Conservation (phyloP, 2,113 vertebrate species). For the Pogona vitticeps region DNA sequence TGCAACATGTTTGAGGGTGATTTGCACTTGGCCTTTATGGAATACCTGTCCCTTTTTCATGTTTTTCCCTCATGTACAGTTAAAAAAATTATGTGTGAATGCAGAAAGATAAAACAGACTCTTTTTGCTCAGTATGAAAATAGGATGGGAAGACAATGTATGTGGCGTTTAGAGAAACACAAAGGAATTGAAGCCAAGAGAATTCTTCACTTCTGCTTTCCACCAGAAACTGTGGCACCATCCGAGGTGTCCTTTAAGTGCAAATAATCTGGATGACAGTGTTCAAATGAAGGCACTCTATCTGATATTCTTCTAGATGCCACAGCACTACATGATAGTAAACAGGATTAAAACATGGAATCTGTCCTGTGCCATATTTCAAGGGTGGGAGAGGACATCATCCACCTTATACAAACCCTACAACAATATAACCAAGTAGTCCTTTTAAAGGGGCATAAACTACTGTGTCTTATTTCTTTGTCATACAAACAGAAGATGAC, state of each 20-base stretch:
- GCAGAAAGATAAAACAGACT: no score
- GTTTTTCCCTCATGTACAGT: background rate
- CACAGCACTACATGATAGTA: conserved; percentile 53
- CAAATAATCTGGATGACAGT: conserved; percentile 60
- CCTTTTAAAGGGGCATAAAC: conserved; percentile 65
- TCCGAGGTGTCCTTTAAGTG: conserved; percentile 51
- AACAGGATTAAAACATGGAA: conserved; percentile 60
- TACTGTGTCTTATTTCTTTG: conserved; percentile 74
- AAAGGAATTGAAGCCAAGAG: no score
- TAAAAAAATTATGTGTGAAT: no score
- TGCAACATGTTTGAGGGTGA: no score
- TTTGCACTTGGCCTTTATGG: no score
- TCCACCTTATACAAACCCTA: conserved; percentile 58
- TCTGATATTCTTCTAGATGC: conserved; percentile 59
- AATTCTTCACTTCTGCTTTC: no score
- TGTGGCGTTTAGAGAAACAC: no score
- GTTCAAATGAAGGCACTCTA: conserved; percentile 69
- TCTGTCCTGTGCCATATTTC: conserved; percentile 51
- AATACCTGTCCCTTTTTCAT: no score
- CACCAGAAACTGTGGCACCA: conserved; percentile 11
- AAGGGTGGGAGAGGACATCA: conserved; percentile 56
- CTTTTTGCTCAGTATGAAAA: no score
- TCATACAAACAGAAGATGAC: conserved; percentile 75
- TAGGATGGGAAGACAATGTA: no score
- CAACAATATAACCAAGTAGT: conserved; percentile 53